These are phyloP conservation scores for Pseudonaja textilis DNA, from an alignment of 2,113 vertebrate genomes.

Conservation along the genomic window DNA sequence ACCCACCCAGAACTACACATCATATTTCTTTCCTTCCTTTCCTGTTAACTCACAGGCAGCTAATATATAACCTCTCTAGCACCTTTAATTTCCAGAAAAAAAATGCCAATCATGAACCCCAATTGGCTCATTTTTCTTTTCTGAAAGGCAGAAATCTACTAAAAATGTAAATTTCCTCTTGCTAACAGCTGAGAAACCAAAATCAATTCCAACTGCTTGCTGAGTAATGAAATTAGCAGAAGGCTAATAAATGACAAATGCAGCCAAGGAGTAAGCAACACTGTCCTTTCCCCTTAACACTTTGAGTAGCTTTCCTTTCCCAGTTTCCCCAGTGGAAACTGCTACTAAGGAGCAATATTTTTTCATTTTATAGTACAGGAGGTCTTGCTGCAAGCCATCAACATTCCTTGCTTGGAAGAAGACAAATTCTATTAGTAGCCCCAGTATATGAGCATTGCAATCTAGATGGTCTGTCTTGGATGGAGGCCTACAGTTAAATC, in stretches of 20 bases:
- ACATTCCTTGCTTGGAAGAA: neutral
- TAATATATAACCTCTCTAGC: neutral
- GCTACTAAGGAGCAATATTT: neutral
- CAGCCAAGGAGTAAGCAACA: accelerated
- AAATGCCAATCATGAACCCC: constrained; percentile 26
- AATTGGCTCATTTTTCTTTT: constrained; percentile 42
- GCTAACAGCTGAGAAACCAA: constrained; percentile 60
- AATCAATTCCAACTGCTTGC: constrained; percentile 54
- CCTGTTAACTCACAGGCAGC: neutral
- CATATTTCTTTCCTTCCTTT: neutral
- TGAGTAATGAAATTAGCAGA: constrained; percentile 56
- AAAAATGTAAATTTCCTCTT: constrained; percentile 57
- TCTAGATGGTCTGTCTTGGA: neutral
- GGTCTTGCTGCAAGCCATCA: neutral
- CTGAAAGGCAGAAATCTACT: constrained; percentile 56
- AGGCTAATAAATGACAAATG: constrained; percentile 28
- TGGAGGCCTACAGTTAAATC: neutral
- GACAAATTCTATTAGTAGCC: neutral
- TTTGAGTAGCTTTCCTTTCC: neutral
- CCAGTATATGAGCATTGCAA: neutral
- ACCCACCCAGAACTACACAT: neutral
- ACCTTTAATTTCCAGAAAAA: constrained; percentile 7
- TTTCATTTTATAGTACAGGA: neutral
- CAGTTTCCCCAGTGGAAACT: neutral
- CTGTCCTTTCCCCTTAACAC: neutral